phyloP scores from a whole-genome alignment of 2,888 invertebrate species.

The Melinaea marsaeus region DNA sequence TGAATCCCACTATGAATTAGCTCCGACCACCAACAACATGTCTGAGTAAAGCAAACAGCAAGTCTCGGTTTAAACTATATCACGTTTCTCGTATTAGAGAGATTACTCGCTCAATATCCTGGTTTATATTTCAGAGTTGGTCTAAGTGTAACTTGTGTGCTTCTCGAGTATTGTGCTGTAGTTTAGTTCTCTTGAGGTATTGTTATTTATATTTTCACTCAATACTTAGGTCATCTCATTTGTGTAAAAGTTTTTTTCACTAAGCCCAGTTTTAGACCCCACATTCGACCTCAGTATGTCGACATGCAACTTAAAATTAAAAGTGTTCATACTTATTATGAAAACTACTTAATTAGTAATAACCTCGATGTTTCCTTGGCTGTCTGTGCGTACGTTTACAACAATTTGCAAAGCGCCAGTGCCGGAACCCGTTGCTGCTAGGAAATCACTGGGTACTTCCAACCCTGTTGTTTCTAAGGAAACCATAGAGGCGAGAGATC shows the following conservation, averaged over 20 bases:
- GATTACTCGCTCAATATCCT: conserved; percentile 3
- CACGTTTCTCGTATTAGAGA: neutral
- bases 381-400: conserved; percentile 66
- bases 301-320: too few species aligned
- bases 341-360: conserved; percentile 49
- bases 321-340: too few species aligned
- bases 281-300: too few species aligned
- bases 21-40: too few species aligned
- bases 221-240: neutral
- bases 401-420: conserved; percentile 63
- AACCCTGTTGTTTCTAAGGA: conserved; percentile 62
- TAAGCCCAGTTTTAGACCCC: too few species aligned
- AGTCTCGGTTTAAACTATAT: neutral
- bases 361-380: conserved; percentile 66
- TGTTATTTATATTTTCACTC: neutral
- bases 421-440: conserved; percentile 53
- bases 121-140: neutral
- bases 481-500: conserved; percentile 44
- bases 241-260: neutral
- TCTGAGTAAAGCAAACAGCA: neutral
- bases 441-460: conserved; percentile 58
- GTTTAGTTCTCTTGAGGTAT: neutral
- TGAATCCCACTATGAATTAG: too few species aligned
- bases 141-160: neutral
- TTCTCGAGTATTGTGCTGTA: neutral